Conservation (phyloP, 2,113 vertebrate genomes). For the Syngnathus scovelli region DNA sequence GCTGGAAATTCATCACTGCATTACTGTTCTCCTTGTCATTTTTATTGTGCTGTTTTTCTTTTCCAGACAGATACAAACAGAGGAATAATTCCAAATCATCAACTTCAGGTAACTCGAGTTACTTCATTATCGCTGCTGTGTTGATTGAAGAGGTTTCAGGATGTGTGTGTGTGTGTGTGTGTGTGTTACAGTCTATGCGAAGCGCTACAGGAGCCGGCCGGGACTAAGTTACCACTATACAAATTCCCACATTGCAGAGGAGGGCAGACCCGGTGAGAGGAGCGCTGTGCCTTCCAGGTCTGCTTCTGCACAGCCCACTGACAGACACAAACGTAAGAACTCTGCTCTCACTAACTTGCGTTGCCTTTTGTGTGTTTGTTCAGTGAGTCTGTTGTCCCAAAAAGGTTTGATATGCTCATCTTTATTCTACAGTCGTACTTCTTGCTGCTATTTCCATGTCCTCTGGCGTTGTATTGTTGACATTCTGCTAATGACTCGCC, state of each 20-base stretch:
- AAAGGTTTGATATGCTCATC: neutral
- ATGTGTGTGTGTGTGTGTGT: conserved; percentile 17
- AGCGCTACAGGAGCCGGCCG: conserved; percentile 94
- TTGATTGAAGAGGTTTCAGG: neutral
- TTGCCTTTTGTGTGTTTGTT: neutral
- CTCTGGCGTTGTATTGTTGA: neutral
- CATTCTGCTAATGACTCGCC: neutral
- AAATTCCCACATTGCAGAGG: conserved; percentile 87
- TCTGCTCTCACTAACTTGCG: neutral
- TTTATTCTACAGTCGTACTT: neutral
- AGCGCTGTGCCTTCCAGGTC: conserved; percentile 75
- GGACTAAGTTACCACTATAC: conserved; percentile 95
- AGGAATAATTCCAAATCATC: conserved; percentile 80
- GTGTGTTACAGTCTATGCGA: conserved; percentile 80
- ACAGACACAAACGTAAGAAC: conserved; percentile 87
- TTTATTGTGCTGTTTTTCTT: conserved; percentile 31
- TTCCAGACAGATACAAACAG: conserved; percentile 86
- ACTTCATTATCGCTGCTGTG: conserved; percentile 18
- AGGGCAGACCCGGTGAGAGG: conserved; percentile 80
- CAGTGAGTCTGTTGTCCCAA: neutral
- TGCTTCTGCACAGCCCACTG: conserved; percentile 76
- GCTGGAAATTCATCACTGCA: too few species aligned
- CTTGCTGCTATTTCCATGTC: neutral
- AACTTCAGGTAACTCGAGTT: conserved; percentile 68
- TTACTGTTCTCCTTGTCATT: too few species aligned